Base-by-base conservation (phyloP, 2,113 vertebrate genomes). In the Boulengeromyrus knoepffleri region DNA sequence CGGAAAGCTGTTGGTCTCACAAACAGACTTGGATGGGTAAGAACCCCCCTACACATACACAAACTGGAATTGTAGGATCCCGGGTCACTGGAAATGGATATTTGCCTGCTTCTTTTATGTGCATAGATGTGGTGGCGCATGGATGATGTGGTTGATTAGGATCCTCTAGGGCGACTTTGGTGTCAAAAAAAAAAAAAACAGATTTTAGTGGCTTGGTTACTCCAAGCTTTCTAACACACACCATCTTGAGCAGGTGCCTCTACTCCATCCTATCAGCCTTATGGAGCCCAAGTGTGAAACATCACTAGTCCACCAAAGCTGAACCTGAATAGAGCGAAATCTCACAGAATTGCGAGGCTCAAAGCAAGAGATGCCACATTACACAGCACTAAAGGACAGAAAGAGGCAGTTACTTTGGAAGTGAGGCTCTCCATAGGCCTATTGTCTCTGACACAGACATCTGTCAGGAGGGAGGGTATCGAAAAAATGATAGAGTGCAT, bases 321-420 rank as follows among this genome's bases (percentile, higher is more conserved):
- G 46, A n/a, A 24, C 13, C 24, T 9, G 56, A n/a, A 62, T 62
- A n/a, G 7, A 62, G 8, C 0, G 2, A 62, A 2, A n/a, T 85
- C 45, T n/a, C 10, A n/a, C 2, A 85, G 45, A 85, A n/a, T 12
- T 47, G 24, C 2, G 5, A 4, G 24, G 39, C 45, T 45, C 74
- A 87, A 46, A 36, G 84, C 56, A 87, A 52, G 89, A 90, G 91
- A 91, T 92, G 89, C 84, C 88, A 91, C 56, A 66, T 90, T 85
- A 84, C 90, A 89, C 88, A 53, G 87, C 7, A 49, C 86, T 90
- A 88, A 47, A 90, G 85, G 88, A 56, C 88, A 83, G 84, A 56
- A 85, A 56, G 87, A 89, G 87, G 90, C 90, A 90, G 93, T 93
- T 92, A 91, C 92, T 91, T 92, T 92, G 91, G 91, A 92, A 92